phyloP scores from a whole-genome alignment of 2,888 invertebrate genomes.

The Malachius bipustulatus region DNA sequence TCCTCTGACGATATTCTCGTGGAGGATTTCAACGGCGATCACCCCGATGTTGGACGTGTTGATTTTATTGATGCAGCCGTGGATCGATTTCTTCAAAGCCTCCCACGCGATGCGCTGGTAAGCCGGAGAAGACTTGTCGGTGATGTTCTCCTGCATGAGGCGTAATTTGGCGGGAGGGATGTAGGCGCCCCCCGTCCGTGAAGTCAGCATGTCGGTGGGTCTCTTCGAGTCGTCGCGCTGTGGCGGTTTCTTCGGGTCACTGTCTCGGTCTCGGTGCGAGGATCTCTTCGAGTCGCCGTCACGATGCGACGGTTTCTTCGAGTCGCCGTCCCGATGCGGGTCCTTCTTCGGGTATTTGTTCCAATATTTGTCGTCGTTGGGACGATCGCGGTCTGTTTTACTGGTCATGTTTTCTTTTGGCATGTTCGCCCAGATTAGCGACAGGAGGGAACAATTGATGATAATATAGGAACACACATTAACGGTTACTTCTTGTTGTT shows the following conservation, averaged over 20 bases:
- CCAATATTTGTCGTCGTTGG: slow-evolving; percentile 34
- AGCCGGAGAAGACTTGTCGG: slow-evolving; percentile 87
- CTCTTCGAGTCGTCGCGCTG: slow-evolving; percentile 37
- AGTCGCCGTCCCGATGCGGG: slow-evolving; percentile 18
- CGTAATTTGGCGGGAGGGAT: slow-evolving; percentile 94
- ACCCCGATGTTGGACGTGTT: slow-evolving; percentile 89
- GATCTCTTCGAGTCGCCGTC: slow-evolving; percentile 24
- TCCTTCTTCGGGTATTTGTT: slow-evolving; percentile 34
- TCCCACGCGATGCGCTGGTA: slow-evolving; percentile 98
- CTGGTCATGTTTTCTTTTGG: too few species aligned
- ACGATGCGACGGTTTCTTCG: slow-evolving; percentile 17
- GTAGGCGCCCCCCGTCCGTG: slow-evolving; percentile 87
- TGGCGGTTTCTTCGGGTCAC: slow-evolving; percentile 24
- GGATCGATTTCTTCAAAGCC: slow-evolving; percentile 94
- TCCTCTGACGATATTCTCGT: slow-evolving; percentile 92
- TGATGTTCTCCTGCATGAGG: slow-evolving; percentile 92
- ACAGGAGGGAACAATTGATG: too few species aligned
- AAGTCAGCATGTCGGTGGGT: slow-evolving; percentile 59
- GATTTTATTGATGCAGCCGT: slow-evolving; percentile 96
- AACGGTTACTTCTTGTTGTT: too few species aligned
- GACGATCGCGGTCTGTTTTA: slow-evolving; percentile 7
- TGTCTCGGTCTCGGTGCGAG: slow-evolving; percentile 31
- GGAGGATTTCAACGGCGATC: slow-evolving; percentile 81
- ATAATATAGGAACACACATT: too few species aligned
- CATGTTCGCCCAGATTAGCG: too few species aligned